phyloP scores from a whole-genome alignment of 2,888 invertebrate genomes.

The Euclidia mi region DNA sequence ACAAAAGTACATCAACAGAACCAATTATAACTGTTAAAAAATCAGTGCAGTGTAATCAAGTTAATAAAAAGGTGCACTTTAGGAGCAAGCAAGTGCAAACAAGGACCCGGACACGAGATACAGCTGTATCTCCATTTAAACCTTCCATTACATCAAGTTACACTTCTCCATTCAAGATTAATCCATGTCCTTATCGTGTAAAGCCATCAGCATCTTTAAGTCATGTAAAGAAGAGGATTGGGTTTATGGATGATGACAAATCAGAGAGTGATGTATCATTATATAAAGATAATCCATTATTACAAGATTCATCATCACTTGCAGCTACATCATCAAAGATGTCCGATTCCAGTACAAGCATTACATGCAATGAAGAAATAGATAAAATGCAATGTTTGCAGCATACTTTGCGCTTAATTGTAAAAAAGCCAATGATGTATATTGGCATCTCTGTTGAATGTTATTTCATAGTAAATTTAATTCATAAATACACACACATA shows the following conservation, averaged over 20 bases:
- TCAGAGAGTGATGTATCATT: conserved; percentile 30
- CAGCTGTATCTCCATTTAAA: no score
- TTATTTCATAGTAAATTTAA: not conserved
- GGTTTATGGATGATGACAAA: conserved; percentile 24
- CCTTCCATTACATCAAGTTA: no score
- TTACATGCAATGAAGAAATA: conserved; percentile 14
- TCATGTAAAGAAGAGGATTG: conserved; percentile 1
- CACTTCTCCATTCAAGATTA: no score
- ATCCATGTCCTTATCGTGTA: no score
- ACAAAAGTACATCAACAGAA: conserved; percentile 7
- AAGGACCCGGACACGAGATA: no score
- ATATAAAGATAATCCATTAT: not conserved
- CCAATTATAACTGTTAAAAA: no score
- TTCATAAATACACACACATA: not conserved
- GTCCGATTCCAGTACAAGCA: conserved; percentile 11
- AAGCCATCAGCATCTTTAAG: no score
- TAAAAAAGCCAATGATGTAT: conserved; percentile 34
- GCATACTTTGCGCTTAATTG: conserved; percentile 29
- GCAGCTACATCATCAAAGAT: conserved; percentile 15
- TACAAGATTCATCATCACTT: conserved; percentile 13
- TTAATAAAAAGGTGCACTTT: no score
- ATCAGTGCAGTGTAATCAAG: no score
- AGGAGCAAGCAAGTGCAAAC: no score
- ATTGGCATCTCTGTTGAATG: conserved; percentile 27
- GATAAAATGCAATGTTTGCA: conserved; percentile 17